These are phyloP conservation scores for Tribolium madens DNA, from an alignment of 1,140 invertebrate species.

Conservation along the genomic window DNA sequence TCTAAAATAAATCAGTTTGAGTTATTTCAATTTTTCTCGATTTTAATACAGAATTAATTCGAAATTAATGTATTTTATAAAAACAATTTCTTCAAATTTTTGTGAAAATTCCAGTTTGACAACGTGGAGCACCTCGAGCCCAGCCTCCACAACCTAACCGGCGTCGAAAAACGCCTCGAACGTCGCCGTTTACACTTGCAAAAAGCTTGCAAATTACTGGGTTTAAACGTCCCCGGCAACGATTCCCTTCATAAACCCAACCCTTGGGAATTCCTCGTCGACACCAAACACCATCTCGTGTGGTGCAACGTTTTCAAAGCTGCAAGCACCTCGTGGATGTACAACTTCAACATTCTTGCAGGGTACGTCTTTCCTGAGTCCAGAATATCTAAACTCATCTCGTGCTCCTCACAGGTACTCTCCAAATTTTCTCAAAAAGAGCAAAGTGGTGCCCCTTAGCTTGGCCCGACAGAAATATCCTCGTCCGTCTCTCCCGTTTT, in stretches of 20 bases:
- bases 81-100: too few species aligned
- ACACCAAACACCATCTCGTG: slow-evolving; percentile 81
- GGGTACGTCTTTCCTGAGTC: slow-evolving; percentile 67
- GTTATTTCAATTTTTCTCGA: too few species aligned
- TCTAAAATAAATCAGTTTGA: too few species aligned
- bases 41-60: too few species aligned
- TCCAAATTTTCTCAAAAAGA: slow-evolving; percentile 80
- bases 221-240: slow-evolving; percentile 67
- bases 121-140: background rate
- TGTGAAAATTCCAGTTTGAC: slow-evolving; percentile 8
- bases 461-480: slow-evolving; percentile 84
- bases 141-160: slow-evolving; percentile 51
- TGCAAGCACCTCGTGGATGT: slow-evolving; percentile 90
- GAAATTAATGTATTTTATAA: too few species aligned
- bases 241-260: slow-evolving; percentile 78
- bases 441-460: slow-evolving; percentile 80
- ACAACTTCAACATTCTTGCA: slow-evolving; percentile 87
- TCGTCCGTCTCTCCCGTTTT: slow-evolving; percentile 76
- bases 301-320: slow-evolving; percentile 92
- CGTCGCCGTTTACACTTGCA: slow-evolving; percentile 58
- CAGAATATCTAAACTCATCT: too few species aligned
- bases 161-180: slow-evolving; percentile 58
- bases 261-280: slow-evolving; percentile 87
- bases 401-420: slow-evolving; percentile 68
- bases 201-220: slow-evolving; percentile 58